Base-by-base conservation (phyloP, 2,888 invertebrate genomes). In the Bellardia bayeri region DNA sequence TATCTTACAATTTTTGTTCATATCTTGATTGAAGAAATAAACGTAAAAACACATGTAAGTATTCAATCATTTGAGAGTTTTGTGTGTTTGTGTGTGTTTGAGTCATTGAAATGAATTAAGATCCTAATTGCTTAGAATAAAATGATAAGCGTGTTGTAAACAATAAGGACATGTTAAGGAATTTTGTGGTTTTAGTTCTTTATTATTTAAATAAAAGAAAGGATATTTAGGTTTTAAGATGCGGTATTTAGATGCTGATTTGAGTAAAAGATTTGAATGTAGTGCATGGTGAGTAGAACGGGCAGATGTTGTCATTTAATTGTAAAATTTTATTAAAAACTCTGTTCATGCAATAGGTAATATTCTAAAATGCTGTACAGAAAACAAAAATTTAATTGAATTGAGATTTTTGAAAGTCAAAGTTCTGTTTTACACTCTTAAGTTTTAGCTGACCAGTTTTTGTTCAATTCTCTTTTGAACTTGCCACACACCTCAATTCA, bases 21-120 rank as follows among this genome's bases (percentile, higher is more conserved):
- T 85, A 85, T 85, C 85, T 85, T 74, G 85, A 85, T 85, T 54
- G 7, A 81, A 85, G 63, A 69, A 75, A 56, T 81, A 75, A 80
- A 45, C 61, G 63, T 16, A 45, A 54, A 23, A 76, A 80, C 68
- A 69, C 61, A 63, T 49, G 58, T 69, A 80, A 61, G 16, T 23
- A 14, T 56, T n/a, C 76, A 82, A 69, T 69, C 30, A 45, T 14
- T 76, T 54, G 13, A 40, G 30, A 33, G 42, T 54, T 56, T 64
- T 71, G 63, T 63, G 42, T 30, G 5, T 40, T 3, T 2, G 14
- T 45, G 11, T 45, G 23, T 64, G 33, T 64, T 8, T n/a, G 8
- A 37, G 13, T 56, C 56, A 23, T 63, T 71, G n/a, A 13, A 16
- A 51, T 79, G 75, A 75, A 86, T 76, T 75, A 71, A 83, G 86